phyloP scores from a whole-genome alignment of 2,797 vertebrate genomes.

The Coregonus suidteri region DNA sequence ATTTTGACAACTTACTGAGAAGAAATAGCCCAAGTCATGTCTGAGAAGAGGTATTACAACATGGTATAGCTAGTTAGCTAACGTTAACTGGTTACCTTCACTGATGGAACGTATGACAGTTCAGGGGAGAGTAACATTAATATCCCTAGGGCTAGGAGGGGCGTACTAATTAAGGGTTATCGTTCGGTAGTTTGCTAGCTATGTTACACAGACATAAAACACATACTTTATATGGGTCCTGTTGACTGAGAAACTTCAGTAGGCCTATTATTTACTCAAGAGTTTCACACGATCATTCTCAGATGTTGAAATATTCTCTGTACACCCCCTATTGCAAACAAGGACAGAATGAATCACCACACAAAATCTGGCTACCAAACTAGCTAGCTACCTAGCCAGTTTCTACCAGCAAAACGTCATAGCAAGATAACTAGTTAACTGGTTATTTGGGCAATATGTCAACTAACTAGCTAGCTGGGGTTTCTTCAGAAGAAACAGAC shows the following conservation, averaged over 20 bases:
- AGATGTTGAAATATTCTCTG: background rate
- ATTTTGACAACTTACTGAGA: background rate
- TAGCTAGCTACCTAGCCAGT: background rate
- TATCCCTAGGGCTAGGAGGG: no score
- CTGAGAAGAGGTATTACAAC: background rate
- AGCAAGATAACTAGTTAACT: background rate
- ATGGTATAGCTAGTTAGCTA: background rate
- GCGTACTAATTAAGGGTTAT: no score
- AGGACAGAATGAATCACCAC: background rate
- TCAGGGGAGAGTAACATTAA: background rate
- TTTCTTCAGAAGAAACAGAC: background rate
- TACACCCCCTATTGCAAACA: background rate
- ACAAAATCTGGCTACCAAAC: background rate
- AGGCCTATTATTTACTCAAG: background rate
- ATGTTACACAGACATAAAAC: background rate
- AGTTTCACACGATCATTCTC: background rate
- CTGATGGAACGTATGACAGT: background rate
- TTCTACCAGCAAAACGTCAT: background rate
- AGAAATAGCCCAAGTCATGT: background rate
- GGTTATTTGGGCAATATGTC: background rate
- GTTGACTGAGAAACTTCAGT: background rate
- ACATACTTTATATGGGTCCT: background rate
- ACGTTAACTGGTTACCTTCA: background rate
- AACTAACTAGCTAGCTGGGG: background rate
- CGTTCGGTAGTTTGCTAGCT: no score